Base-by-base conservation (phyloP, 2,113 vertebrate genomes). In the Gopherus flavomarginatus region DNA sequence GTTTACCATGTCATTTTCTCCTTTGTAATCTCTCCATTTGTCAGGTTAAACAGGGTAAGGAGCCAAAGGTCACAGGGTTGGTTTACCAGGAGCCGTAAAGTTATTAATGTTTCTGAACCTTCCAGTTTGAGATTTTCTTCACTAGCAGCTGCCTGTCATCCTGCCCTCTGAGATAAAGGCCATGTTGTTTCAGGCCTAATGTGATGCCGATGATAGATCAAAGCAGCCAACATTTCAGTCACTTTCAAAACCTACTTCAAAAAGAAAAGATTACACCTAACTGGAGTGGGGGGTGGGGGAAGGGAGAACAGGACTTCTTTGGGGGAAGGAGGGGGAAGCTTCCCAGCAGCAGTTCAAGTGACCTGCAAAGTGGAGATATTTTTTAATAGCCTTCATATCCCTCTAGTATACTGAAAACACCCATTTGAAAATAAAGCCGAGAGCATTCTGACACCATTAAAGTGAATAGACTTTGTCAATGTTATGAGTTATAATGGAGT, bases 121-220 rank as follows among this genome's bases (percentile, higher is more conserved):
- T 89, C 86, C 83, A 22, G 0, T 1, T 17, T 80, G 72, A 56
- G 88, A 87, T 87, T 57, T 44, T 79, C 88, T 57, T 44, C 78
- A 91, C 92, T 75, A 49, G 88, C 86, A 90, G 85, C 97, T 69
- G 86, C 93, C 90, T 89, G 87, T 95, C 83, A 26, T 59, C 81
- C 83, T 1, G 1, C 88, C 85, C 79, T 54, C 13, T n/a, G 82
- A 69, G 81, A 56, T 62, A 49, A 89, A 91, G 75, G 56, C 79
- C 87, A 29, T 0, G 1, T 84, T 81, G 79, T 91, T 85, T 92
- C 85, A 83, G 85, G 89, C 79, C 89, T 94, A 79, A 96, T 90
- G 87, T n/a, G 38, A 83, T 72, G 92, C 93, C 85, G 87, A 44
- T 35, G 42, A 89, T 85, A 94, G 96, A 97, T 97, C 96, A 96